These are phyloP conservation scores for Oikopleura vanhoeffeni DNA, from an alignment of 23 tunicate genomes.

Conservation along the genomic window DNA sequence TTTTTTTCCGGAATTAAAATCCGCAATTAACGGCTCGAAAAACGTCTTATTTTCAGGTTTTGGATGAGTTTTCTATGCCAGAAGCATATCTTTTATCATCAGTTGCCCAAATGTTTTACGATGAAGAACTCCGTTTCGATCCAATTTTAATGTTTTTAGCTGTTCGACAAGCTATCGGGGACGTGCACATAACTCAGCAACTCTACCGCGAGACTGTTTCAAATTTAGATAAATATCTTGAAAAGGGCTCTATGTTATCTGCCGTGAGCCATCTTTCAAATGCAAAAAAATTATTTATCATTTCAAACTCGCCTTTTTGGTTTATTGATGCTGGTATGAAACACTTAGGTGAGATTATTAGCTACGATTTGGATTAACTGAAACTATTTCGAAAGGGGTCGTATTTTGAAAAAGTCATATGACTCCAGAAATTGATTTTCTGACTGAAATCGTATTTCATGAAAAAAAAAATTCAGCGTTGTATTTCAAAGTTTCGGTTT, in stretches of 20 bases:
- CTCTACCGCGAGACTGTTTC: not conserved
- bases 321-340: constrained; percentile 59
- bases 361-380: too few species aligned
- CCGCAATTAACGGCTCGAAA: too few species aligned
- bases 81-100: not conserved
- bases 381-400: too few species aligned
- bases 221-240: not conserved
- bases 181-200: not conserved
- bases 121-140: not conserved
- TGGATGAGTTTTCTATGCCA: constrained; percentile 9
- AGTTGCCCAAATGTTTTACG: not conserved
- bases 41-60: not conserved
- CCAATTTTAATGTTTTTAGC: constrained; percentile 6
- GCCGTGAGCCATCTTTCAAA: constrained; percentile 6
- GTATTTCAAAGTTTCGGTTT: too few species aligned
- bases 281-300: constrained; percentile 45
- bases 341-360: too few species aligned
- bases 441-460: too few species aligned
- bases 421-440: too few species aligned
- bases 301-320: constrained; percentile 57
- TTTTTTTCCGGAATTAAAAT: too few species aligned
- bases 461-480: too few species aligned
- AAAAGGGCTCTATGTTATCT: not conserved
- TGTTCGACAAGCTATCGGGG: not conserved
- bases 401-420: too few species aligned